Evolutionary conservation across 2,888 invertebrate genomes (phyloP), one percentile per base, ranked within the genome.

Genomic region (Branchellion lobata): DNA sequence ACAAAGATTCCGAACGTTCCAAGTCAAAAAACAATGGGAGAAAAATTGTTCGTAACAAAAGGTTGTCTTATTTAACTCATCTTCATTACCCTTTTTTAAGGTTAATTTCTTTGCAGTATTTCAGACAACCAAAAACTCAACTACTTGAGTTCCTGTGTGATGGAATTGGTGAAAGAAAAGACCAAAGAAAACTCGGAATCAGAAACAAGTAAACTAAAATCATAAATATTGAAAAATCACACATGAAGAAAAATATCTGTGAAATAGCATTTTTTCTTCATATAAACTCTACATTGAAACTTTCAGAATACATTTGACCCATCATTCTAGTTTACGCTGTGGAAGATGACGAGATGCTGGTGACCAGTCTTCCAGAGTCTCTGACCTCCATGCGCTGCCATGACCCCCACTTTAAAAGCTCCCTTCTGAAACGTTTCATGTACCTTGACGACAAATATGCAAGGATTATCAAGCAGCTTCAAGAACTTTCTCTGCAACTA

Each of bases 321-420:
- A 36, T 31, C 47, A 36, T 51, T 72, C 71, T 29, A 29, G 24
- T 71, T 47, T 73, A 27, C 79, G 53, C n/a, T 18, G 61, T n/a
- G n/a, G 40, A 31, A 14, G n/a, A 5, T 3, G 61, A 57, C 8
- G 61, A 57, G 24, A 3, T 18, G n/a, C 61, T n/a, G 14, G 72
- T 81, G 36, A 83, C 83, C n/a, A 87, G 87, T 21, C 87, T 87
- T 65, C 87, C 87, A 8, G 83, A 84, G 33, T 86, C 86, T 80
- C 87, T 86, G 14, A 85, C 85, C 78, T 84, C 85, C 51, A 81
- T 86, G n/a, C 85, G 85, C 27, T 87, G 87, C 81, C 85, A 85
- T 31, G 85, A 86, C 79, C 79, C 82, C 77, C 83, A 84, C 27
- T 83, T 87, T 27, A 87, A 87, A 82, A 83, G 84, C 14, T 83